Evolutionary conservation across 1,140 invertebrate genomes (phyloP), one percentile per base, ranked within the genome.

Genomic region (Eupeodes corollae): DNA sequence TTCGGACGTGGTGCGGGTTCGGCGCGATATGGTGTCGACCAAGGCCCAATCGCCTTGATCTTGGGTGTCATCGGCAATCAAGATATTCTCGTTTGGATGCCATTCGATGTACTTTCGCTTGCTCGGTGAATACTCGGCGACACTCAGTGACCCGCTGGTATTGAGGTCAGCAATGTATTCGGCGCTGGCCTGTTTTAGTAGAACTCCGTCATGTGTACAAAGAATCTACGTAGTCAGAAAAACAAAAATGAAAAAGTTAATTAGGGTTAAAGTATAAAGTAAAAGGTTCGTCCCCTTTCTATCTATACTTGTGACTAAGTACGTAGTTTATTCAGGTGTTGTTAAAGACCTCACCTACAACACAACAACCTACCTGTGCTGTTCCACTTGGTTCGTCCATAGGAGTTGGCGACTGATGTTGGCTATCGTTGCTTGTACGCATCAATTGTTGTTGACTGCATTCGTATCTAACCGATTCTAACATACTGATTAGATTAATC

Each of bases 21-120:
- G 62, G 53, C 73, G 73, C 55, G 76, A 78, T 52, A 84, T 79
- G 26, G 82, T 82, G 52, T 86, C 81, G 6, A 88, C 82, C 34
- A 88, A 70, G 3, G 84, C 82, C 86, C 86, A 88, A 66, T 88
- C 84, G 0, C 55, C 63, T 55, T 83, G 79, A 63, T 86, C 84
- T 59, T 84, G 80, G 38, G 79, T 78, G 54, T 86, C 83, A 8
- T 79, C 79, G 52, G 84, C 83, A 30, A 83, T 79, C 38, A 85
- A 77, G 35, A 80, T 76, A 42, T 82, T 75, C 59, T 83, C 84
- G 50, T 79, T 79, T 5, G 83, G 83, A 60, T 80, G 80, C 87
- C 86, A 90, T 69, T 88, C 86, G 33, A 90, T 77, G 38, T 73
- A 82, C 14, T 65, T 68, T 18, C 61, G 60, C 16, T 59, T 59